Percentiles rank a stretch among this genome's conserved stretches.
Conservation (phyloP, 1,140 invertebrate genomes). For the Asbolus verrucosus region DNA sequence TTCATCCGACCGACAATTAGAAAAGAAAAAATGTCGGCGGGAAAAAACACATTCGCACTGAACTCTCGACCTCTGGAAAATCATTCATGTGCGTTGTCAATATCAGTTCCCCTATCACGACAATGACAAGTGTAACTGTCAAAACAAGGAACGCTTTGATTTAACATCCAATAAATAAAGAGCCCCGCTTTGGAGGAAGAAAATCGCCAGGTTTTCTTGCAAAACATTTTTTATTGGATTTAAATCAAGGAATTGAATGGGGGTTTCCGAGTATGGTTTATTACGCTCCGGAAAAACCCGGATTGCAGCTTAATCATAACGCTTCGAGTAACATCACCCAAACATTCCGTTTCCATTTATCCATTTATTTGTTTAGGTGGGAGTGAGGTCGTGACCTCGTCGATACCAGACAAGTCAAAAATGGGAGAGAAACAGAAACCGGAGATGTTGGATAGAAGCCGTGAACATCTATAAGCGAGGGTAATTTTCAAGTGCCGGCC, state of each 20-base stretch:
- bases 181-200: neutral
- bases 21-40: too few relatives aligned
- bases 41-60: neutral
- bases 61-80: constrained; percentile 9
- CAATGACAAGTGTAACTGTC: constrained; percentile 32
- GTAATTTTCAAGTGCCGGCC: constrained; percentile 15
- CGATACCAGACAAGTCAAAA: constrained; percentile 17
- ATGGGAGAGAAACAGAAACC: neutral
- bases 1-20: too few relatives aligned
- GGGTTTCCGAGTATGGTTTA: constrained; percentile 1
- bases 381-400: constrained; percentile 16
- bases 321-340: neutral
- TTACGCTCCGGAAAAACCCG: neutral
- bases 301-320: constrained; percentile 2
- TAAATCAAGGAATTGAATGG: constrained; percentile 24
- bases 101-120: constrained; percentile 24
- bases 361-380: neutral
- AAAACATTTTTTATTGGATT: constrained; percentile 26
- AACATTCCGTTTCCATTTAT: too few relatives aligned
- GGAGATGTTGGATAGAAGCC: neutral
- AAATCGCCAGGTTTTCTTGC: constrained; percentile 9
- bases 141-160: constrained; percentile 25
- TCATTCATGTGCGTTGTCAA: constrained; percentile 12
- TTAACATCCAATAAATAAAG: constrained; percentile 36
- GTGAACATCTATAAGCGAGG: constrained; percentile 17